These are phyloP conservation scores for Galerucella calmariensis DNA, from an alignment of 2,888 invertebrate genomes.

Conservation along the genomic window DNA sequence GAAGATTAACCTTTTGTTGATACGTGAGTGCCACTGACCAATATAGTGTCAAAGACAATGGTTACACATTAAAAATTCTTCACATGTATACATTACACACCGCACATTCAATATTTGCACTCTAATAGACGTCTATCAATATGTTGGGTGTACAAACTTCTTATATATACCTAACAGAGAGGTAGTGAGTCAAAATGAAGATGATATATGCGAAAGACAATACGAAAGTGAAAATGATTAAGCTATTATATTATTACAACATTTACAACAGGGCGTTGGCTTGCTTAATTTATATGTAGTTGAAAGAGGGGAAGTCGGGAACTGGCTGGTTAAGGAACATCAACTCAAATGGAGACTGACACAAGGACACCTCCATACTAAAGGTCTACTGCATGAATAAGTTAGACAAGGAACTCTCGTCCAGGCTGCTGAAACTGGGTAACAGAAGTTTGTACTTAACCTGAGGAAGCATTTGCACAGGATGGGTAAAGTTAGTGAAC, in stretches of 20 bases:
- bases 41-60: constrained; percentile 49
- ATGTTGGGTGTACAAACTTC: constrained; percentile 20
- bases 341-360: no score
- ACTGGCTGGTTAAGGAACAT: no score
- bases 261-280: no score
- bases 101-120: constrained; percentile 3
- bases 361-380: no score
- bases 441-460: no score
- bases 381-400: no score
- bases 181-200: neutral
- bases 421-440: no score
- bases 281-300: no score
- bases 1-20: constrained; percentile 43
- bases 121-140: constrained; percentile 25
- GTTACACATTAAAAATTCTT: constrained; percentile 44
- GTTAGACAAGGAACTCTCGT: no score
- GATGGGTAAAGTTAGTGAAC: no score
- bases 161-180: neutral
- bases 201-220: neutral
- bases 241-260: neutral
- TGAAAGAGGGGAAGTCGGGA: no score
- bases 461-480: no score
- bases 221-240: neutral
- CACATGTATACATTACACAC: constrained; percentile 34
- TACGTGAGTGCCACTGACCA: constrained; percentile 60